These are phyloP conservation scores for Natator depressus DNA, from an alignment of 2,113 vertebrate genomes.

Conservation along the genomic window DNA sequence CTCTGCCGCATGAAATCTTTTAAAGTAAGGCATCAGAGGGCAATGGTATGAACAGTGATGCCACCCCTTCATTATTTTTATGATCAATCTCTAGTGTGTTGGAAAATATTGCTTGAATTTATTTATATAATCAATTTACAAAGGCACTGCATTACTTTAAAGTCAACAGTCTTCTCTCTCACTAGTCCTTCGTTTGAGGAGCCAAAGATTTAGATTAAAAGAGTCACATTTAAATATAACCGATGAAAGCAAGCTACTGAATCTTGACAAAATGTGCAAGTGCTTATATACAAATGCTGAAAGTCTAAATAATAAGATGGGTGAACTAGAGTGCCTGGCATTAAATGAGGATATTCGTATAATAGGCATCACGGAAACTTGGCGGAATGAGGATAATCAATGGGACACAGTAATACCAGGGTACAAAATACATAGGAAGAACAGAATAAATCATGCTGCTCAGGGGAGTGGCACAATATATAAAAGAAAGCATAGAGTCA, in stretches of 20 bases:
- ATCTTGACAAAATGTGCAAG: neutral
- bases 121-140: conserved; percentile 71
- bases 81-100: conserved; percentile 33
- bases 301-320: neutral
- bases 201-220: conserved; percentile 27
- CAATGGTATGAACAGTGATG: conserved; percentile 46
- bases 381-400: neutral
- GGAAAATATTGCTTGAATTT: conserved; percentile 68
- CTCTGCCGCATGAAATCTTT: conserved; percentile 34
- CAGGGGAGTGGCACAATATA: neutral
- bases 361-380: neutral
- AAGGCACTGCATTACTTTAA: conserved; percentile 62
- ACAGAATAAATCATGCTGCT: neutral
- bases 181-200: conserved; percentile 56
- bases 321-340: neutral
- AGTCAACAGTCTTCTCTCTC: conserved; percentile 59
- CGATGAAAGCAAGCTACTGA: neutral
- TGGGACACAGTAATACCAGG: neutral
- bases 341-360: neutral
- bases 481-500: neutral
- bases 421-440: neutral
- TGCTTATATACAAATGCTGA: neutral
- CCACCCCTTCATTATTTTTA: conserved; percentile 64
- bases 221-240: neutral
- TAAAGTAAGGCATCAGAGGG: conserved; percentile 35